Base-by-base conservation (phyloP, 2,797 vertebrate species). In the Sylvilagus floridanus region DNA sequence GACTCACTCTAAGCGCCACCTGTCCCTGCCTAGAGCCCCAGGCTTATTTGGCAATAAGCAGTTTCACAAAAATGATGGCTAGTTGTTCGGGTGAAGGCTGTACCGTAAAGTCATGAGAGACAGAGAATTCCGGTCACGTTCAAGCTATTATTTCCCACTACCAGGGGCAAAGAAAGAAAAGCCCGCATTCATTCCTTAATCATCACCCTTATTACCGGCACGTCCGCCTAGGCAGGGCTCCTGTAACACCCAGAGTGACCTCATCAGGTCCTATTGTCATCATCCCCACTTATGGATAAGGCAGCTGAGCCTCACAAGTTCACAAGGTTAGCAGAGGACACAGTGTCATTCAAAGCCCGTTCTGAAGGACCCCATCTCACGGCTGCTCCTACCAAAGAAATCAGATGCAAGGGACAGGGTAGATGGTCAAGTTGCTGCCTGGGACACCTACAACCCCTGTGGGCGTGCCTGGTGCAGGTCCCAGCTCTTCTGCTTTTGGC, bases 31-130 rank as follows among this genome's bases (percentile, higher is more conserved):
- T 73, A 28, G 1, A 73, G 90, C 88, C 16, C 0, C 73, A 22
- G 88, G 91, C 82, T 95, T 72, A 62, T 83, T 84, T 84, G 82
- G 71, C 88, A 86, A 91, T 95, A 73, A 93, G 84, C 82, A 84
- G 11, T 63, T 86, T 92, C 90, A 71, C 54, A 78, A 88, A 90
- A 95, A 83, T 17, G 63, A 66, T 6, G 32, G 35, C 78, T 71
- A 17, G 14, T 5, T 91, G 62, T 78, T 71, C 66, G 13, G 52
- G 57, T 30, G 63, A 63, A 83, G 24, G 35, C 77, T 83, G 30
- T 0, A 2, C 75, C 57, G 17, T 54, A 81, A 68, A 87, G 78
- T 60, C 60, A 8, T 0, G 17, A 62, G 30, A 8, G 32, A 65
- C 0, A 47, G 84, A 87, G 47, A 81, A 76, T 21, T 57, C 42